These are phyloP conservation scores for Eutolmus rufibarbis DNA, from an alignment of 2,888 invertebrate genomes.

Conservation along the genomic window DNA sequence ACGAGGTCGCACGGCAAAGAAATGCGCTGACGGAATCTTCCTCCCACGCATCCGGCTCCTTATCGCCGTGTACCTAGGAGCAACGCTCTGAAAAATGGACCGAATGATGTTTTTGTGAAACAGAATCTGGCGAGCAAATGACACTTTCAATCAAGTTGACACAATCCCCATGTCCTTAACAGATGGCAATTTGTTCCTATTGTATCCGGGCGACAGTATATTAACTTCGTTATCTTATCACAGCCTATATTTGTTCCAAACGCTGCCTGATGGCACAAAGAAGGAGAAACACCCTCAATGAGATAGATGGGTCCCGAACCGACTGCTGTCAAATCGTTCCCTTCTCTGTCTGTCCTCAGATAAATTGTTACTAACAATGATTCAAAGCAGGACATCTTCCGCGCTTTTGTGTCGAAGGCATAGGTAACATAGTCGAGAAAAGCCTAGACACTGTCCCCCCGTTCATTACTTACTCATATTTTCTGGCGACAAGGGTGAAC, in stretches of 20 bases:
- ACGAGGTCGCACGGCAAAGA: not conserved
- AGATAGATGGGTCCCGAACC: not conserved
- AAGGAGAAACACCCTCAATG: not conserved
- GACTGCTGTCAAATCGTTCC: not conserved
- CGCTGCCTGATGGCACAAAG: not conserved
- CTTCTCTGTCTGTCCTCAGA: not conserved
- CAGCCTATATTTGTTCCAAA: slow-evolving; percentile 8
- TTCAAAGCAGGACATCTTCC: not conserved
- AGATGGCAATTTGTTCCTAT: slow-evolving; percentile 29
- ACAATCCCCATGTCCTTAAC: slow-evolving; percentile 29
- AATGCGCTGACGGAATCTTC: slow-evolving; percentile 4
- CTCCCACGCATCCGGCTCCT: not conserved
- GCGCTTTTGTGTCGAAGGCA: not conserved
- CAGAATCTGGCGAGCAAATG: slow-evolving; percentile 25
- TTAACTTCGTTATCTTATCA: slow-evolving; percentile 35
- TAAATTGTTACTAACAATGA: not conserved
- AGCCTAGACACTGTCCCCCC: not conserved
- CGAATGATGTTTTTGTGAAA: slow-evolving; percentile 4
- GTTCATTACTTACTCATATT: not conserved
- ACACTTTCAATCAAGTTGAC: slow-evolving; percentile 31
- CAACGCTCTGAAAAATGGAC: slow-evolving; percentile 8
- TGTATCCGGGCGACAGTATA: slow-evolving; percentile 27
- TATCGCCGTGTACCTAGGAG: not conserved
- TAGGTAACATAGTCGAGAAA: not conserved
- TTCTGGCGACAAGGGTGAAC: not conserved